phyloP scores from a whole-genome alignment of 2,113 vertebrate genomes.

The Nymphicus hollandicus region DNA sequence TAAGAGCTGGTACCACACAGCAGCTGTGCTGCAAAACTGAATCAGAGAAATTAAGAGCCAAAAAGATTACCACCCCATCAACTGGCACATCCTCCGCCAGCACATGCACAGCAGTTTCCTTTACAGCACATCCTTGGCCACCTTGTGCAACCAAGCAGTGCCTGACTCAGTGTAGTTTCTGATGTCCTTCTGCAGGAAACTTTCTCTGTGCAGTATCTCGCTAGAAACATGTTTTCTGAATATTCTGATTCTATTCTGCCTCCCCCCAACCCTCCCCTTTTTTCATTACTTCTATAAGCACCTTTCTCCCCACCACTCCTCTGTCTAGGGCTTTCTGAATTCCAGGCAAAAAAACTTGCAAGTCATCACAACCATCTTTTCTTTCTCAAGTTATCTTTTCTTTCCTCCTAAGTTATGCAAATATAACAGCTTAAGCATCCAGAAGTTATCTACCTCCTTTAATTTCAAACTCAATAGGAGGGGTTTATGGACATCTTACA shows the following conservation, averaged over 20 bases:
- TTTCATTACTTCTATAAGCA: background rate
- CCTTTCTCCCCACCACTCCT: too few relatives aligned
- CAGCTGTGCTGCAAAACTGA: constrained; percentile 70
- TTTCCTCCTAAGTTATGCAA: background rate
- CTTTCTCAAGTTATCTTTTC: background rate
- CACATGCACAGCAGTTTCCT: background rate
- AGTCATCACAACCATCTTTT: background rate
- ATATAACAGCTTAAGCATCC: background rate
- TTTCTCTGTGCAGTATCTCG: background rate
- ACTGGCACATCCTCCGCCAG: constrained; percentile 15
- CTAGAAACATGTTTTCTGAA: background rate
- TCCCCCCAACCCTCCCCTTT: background rate
- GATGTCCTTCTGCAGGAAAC: background rate
- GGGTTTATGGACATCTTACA: background rate
- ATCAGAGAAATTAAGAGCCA: constrained; percentile 34
- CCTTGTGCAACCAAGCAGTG: background rate
- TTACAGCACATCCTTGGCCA: background rate
- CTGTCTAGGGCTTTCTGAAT: background rate
- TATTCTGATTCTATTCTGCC: background rate
- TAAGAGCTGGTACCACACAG: constrained; percentile 51
- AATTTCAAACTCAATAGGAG: background rate
- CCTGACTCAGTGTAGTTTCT: background rate
- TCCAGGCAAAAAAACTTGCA: background rate
- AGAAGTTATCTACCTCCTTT: background rate
- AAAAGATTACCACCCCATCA: constrained; percentile 28